Conservation (phyloP, 2,113 vertebrate species). For the cat (Felis catus) region F.catus_Fca126_mat1.0 CM031421.1:56628001-56628500, state of each 20-base stretch:
- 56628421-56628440: slow-evolving; percentile 41
- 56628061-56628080: neutral
- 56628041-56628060: neutral
- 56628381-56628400: slow-evolving; percentile 7
- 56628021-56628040: neutral
- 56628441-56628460: neutral
- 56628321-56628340: neutral
- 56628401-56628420: neutral
- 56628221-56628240: fast-evolving
- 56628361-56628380: neutral
- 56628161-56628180: neutral
- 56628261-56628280: neutral
- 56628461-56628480: neutral
- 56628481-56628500: neutral
- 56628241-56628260: neutral
- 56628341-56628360: neutral
- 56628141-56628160: neutral
- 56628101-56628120: neutral
- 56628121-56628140: neutral
- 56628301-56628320: neutral
- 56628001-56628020: neutral
- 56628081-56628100: neutral
- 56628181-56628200: neutral
- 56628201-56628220: neutral
- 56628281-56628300: neutral